Evolutionary conservation across 35 echinoderm and acorn worm genomes (phyloP), one percentile per base, ranked within the genome.

Genomic region (Ophiothrix spiculata): DNA sequence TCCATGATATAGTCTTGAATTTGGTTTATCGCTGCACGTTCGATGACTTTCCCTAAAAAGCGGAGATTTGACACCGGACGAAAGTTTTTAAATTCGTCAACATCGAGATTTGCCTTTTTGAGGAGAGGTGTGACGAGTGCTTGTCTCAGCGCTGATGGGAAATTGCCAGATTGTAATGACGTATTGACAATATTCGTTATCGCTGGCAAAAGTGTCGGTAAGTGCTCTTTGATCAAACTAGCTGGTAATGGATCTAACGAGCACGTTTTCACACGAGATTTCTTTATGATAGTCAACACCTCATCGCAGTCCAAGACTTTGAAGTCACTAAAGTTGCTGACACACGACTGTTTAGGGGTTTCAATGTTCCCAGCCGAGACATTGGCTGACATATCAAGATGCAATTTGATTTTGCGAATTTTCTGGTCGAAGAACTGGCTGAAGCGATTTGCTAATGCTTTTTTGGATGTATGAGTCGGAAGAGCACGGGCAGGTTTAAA

Each of bases 11-110:
- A n/a, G n/a, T n/a, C n/a, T n/a, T n/a, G n/a, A n/a, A n/a, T n/a
- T n/a, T n/a, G n/a, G n/a, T n/a, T n/a, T n/a, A n/a, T n/a, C n/a
- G n/a, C n/a, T n/a, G n/a, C n/a, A n/a, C 77, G 77, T 46, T 87
- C 85, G 79, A 87, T 79, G 19, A 87, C 35, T 40, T 87, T 87
- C 34, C 85, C 85, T 33, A 87, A 28, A 79, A 87, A 87, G 31
- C 39, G 45, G 4, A 87, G 42, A 87, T 79, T 87, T 21, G 85
- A 19, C 11, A 87, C 40, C n/a, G 74, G 85, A 4, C 74, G 77
- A 35, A 78, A 87, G 31, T 79, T 87, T 33, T 37, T 45, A 39
- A 87, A 39, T 25, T 39, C 40, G 41, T 87, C 54, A 40, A 4
- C 79, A 40, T 79, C 85, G 32, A 87, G 85, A 25, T 17, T 36